Percentiles rank a stretch among this genome's conserved stretches.
Conservation (phyloP, 2,797 vertebrate genomes). For the Amblyopsis hoosieri region DNA sequence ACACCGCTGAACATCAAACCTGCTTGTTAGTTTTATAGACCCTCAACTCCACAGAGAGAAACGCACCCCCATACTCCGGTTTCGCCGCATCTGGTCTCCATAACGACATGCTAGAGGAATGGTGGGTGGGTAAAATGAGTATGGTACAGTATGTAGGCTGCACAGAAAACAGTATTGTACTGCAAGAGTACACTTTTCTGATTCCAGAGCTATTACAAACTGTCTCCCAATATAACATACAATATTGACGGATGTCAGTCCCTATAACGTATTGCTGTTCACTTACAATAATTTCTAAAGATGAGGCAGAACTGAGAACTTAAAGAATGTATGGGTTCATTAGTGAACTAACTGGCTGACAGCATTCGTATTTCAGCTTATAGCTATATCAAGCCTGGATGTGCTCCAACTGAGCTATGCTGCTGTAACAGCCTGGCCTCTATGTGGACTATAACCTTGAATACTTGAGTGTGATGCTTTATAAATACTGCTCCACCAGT, state of each 20-base stretch:
- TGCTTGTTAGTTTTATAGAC: constrained; percentile 45
- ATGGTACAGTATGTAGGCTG: constrained; percentile 13
- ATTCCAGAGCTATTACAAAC: constrained; percentile 5
- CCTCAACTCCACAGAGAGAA: constrained; percentile 10
- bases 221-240: neutral
- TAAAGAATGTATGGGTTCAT: neutral
- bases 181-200: constrained; percentile 6
- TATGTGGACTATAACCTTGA: neutral
- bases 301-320: too few species aligned
- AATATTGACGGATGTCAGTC: neutral
- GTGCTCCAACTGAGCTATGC: neutral
- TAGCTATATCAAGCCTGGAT: too few species aligned
- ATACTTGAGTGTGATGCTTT: neutral
- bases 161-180: constrained; percentile 30
- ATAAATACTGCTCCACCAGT: constrained; percentile 6
- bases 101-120: constrained; percentile 25
- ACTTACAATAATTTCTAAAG: neutral
- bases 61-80: constrained; percentile 30
- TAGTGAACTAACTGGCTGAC: neutral
- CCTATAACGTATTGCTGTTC: too few species aligned
- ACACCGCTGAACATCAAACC: constrained; percentile 38
- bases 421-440: neutral
- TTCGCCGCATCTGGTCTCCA: constrained; percentile 54
- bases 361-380: neutral
- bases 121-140: constrained; percentile 15